phyloP scores from a whole-genome alignment of 2,113 vertebrate species.

The Atherinomorus stipes region DNA sequence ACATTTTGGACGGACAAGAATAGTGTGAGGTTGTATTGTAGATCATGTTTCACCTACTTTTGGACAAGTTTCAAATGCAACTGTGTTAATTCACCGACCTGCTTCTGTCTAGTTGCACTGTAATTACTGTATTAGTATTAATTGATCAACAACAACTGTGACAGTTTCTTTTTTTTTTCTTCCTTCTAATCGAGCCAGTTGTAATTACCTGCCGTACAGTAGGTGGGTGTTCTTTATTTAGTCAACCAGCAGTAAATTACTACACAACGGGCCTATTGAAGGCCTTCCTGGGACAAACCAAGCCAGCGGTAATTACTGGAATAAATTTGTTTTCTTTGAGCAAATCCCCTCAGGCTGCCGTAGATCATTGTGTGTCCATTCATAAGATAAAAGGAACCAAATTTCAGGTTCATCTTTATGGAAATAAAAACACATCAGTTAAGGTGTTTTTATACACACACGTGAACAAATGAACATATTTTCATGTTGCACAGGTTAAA shows the following conservation, averaged over 20 bases:
- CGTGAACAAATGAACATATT: slow-evolving; percentile 6
- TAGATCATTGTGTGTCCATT: slow-evolving; percentile 54
- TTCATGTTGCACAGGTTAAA: neutral
- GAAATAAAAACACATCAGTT: slow-evolving; percentile 42
- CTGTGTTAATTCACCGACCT: neutral
- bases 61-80: neutral
- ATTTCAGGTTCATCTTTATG: slow-evolving; percentile 37
- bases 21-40: neutral
- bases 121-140: slow-evolving; percentile 37
- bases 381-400: slow-evolving; percentile 45
- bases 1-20: too few relatives aligned
- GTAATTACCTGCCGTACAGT: slow-evolving; percentile 62
- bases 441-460: slow-evolving; percentile 18
- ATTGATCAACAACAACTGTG: slow-evolving; percentile 55
- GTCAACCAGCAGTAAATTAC: slow-evolving; percentile 58
- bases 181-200: slow-evolving; percentile 64
- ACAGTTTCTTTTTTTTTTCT: slow-evolving; percentile 27
- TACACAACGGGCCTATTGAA: slow-evolving; percentile 37
- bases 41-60: neutral
- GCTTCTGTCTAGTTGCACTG: neutral
- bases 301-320: slow-evolving; percentile 69
- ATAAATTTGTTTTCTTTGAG: too few relatives aligned
- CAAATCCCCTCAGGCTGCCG: slow-evolving; percentile 50
- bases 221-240: slow-evolving; percentile 54
- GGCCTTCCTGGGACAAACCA: slow-evolving; percentile 70